Percentiles rank a stretch among this genome's conserved stretches.
These are phyloP conservation scores for Schizopygopsis pylzovi DNA, from an alignment of 2,797 vertebrate species.

Conservation along the genomic window DNA sequence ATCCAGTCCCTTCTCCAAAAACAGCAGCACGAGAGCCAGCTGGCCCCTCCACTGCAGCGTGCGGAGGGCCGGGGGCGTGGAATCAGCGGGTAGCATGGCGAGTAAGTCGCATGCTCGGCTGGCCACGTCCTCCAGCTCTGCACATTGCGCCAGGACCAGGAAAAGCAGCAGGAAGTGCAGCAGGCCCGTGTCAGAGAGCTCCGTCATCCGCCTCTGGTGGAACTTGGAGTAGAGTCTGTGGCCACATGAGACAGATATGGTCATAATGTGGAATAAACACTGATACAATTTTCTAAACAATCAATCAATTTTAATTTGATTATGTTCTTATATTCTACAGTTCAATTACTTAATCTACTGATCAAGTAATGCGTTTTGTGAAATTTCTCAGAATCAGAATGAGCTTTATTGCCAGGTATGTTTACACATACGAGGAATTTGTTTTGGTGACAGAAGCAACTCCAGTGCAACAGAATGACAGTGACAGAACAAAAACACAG, in stretches of 20 bases:
- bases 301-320: neutral
- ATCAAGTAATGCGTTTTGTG: neutral
- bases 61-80: slow-evolving; percentile 72
- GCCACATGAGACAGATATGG: neutral
- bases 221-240: slow-evolving; percentile 97
- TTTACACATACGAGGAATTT: too few relatives aligned
- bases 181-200: slow-evolving; percentile 90
- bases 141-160: slow-evolving; percentile 84
- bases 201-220: slow-evolving; percentile 91
- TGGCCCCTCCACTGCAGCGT: slow-evolving; percentile 71
- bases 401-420: too few relatives aligned
- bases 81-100: slow-evolving; percentile 78
- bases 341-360: neutral
- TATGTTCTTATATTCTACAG: neutral
- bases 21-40: slow-evolving; percentile 82
- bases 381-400: neutral
- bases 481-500: too few relatives aligned
- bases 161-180: slow-evolving; percentile 94
- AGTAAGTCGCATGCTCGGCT: slow-evolving; percentile 86
- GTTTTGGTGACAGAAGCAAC: too few relatives aligned
- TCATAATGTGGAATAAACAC: slow-evolving; percentile 14
- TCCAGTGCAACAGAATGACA: too few relatives aligned
- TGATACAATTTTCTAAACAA: neutral
- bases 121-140: slow-evolving; percentile 89
- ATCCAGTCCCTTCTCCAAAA: slow-evolving; percentile 88